Evolutionary conservation across 2,888 invertebrate genomes (phyloP), one percentile per base, ranked within the genome.

Genomic region (Mystacides longicornis): DNA sequence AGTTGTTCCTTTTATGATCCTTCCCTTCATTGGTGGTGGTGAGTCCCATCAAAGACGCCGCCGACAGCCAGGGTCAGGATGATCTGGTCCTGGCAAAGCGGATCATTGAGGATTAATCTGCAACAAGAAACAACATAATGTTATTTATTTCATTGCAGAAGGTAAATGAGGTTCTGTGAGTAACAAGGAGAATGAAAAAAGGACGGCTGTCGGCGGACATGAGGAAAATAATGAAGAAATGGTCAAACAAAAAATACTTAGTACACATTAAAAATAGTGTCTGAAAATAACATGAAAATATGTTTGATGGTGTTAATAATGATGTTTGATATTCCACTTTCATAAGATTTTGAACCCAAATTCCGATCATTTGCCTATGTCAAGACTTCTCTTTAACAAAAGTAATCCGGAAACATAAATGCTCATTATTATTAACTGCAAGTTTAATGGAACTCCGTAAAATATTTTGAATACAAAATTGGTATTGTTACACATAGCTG

Each of bases 161-260:
- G 50, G 47, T 45, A 27, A 51, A n/a, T n/a, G 42, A 7, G 20
- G 21, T 1, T 45, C n/a, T 4, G 20, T 3, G 21, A 20, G 22
- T n/a, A 11, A 48, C 23, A 3, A 16, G 23, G 23, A n/a, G 23
- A 18, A 23, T 51, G 45, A 33, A 11, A 31, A 50, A 20, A 47
- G 48, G 48, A 43, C 54, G 57, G 57, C 57, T 57, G 57, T 57
- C 57, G 57, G 57, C 57, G 54, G 54, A 46, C 57, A 54, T 45
- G 3, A 14, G 14, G 37, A 16, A 37, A 4, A 7, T 7, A 11
- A 27, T 27, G 27, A 27, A 27, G 11, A 7, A 5, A 27, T 27
- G 5, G 11, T 27, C 27, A 27, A 27, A 27, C 5, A 27, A 27
- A 11, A 27, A 27, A 27, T 27, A 27, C 5, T 27, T 27, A 27